These are phyloP conservation scores for Pachyrhynchus sulphureomaculatus DNA, from an alignment of 1,140 invertebrate species.

Conservation along the genomic window DNA sequence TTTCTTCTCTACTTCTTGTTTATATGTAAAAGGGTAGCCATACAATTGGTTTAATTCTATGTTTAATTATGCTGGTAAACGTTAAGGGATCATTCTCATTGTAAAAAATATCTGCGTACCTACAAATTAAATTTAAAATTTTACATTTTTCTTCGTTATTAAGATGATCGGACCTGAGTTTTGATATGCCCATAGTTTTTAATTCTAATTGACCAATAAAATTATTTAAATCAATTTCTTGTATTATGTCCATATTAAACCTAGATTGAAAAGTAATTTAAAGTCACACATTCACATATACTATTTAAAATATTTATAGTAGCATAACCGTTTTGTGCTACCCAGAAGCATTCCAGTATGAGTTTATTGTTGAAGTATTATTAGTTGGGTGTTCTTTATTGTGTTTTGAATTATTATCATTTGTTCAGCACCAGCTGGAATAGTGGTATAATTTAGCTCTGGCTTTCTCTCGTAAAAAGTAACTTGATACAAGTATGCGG, in stretches of 20 bases:
- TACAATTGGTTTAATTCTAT: conserved; percentile 35
- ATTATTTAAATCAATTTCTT: conserved; percentile 7
- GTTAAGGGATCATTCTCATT: conserved; percentile 28
- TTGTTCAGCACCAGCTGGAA: too few species aligned
- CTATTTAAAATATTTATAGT: conserved; percentile 17
- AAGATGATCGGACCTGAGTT: conserved; percentile 9
- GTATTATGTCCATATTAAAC: conserved; percentile 6
- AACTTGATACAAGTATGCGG: too few species aligned
- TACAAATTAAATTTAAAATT: conserved; percentile 19
- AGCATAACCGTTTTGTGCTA: conserved; percentile 2
- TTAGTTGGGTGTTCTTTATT: conserved; percentile 15
- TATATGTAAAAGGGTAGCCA: conserved; percentile 8
- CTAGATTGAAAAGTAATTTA: conserved; percentile 10
- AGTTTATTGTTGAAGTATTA: conserved; percentile 17
- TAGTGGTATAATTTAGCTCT: too few species aligned
- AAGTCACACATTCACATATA: neutral
- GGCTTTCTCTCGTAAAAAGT: too few species aligned
- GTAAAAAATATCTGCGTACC: conserved; percentile 34
- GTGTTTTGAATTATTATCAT: conserved; percentile 10
- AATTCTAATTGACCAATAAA: neutral
- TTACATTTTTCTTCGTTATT: conserved; percentile 17
- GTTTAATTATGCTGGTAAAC: conserved; percentile 35
- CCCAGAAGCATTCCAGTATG: conserved; percentile 7
- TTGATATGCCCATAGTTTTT: neutral
- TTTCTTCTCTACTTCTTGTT: conserved; percentile 11